These are phyloP conservation scores for Allobates femoralis DNA, from an alignment of 2,797 vertebrate genomes.

Conservation along the genomic window DNA sequence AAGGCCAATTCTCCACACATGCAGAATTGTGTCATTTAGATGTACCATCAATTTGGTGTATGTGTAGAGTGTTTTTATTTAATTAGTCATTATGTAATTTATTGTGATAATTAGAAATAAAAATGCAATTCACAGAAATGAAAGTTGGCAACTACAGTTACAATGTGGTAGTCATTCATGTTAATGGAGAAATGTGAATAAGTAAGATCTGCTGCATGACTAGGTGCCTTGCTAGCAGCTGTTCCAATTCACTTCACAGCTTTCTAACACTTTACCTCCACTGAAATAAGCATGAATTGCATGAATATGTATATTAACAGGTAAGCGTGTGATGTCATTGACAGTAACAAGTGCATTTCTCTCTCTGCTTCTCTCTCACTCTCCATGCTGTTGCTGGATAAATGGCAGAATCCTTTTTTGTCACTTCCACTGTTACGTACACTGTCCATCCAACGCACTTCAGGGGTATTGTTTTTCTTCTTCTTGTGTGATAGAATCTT, in stretches of 20 bases:
- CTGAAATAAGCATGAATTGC: slow-evolving; percentile 25
- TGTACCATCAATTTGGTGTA: not conserved
- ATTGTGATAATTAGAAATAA: not conserved
- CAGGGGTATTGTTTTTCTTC: slow-evolving; percentile 80
- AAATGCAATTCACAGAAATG: not conserved
- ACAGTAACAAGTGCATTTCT: slow-evolving; percentile 51
- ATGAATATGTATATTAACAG: slow-evolving; percentile 41
- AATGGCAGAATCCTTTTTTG: slow-evolving; percentile 77
- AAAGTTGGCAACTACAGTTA: not conserved
- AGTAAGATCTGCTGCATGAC: not conserved
- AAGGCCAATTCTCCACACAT: not conserved
- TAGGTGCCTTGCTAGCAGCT: not conserved
- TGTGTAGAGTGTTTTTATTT: not conserved
- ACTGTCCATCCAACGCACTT: slow-evolving; percentile 76
- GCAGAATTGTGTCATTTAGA: not conserved
- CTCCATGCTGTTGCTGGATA: slow-evolving; percentile 50
- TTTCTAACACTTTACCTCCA: slow-evolving; percentile 23
- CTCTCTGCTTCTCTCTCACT: slow-evolving; percentile 59
- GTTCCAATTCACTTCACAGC: slow-evolving; percentile 5
- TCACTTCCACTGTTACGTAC: slow-evolving; percentile 78
- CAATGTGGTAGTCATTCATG: not conserved
- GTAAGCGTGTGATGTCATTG: slow-evolving; percentile 58
- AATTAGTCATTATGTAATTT: not conserved
- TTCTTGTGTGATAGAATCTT: slow-evolving; percentile 55
- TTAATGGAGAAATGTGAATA: not conserved